Conservation (phyloP, 1,140 invertebrate genomes). For the Cataglyphis hispanica region DNA sequence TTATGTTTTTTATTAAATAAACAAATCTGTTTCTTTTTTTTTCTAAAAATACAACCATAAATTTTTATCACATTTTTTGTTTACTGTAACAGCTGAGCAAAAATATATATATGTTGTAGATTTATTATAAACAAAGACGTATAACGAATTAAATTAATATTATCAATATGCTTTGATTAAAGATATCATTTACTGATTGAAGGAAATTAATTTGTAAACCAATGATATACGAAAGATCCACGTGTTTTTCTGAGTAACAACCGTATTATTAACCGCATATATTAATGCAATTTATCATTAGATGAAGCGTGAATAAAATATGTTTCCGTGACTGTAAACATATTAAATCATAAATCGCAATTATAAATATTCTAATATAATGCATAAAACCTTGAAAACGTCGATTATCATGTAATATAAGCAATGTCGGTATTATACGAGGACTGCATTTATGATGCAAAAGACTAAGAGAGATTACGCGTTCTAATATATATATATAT, state of each 20-base stretch:
- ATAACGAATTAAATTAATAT: background rate
- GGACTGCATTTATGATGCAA: slow-evolving; percentile 35
- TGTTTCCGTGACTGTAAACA: slow-evolving; percentile 32
- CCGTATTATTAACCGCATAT: slow-evolving; percentile 14
- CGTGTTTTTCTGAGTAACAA: background rate
- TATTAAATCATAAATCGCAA: slow-evolving; percentile 47
- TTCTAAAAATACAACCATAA: background rate
- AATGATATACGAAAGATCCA: too few relatives aligned
- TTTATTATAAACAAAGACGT: background rate
- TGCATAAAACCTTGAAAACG: slow-evolving; percentile 25
- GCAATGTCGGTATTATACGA: slow-evolving; percentile 26
- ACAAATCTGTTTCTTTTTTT: background rate
- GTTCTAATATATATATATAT: background rate
- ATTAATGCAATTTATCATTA: slow-evolving; percentile 28
- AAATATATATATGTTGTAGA: background rate
- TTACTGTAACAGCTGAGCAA: background rate
- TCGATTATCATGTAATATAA: slow-evolving; percentile 56
- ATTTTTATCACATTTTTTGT: background rate
- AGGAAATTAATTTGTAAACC: background rate
- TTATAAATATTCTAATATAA: slow-evolving; percentile 56
- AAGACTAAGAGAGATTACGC: slow-evolving; percentile 16
- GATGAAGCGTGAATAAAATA: slow-evolving; percentile 31
- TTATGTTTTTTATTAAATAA: background rate
- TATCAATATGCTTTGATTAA: background rate
- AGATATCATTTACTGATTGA: background rate